Percentiles rank a stretch among this genome's conserved stretches.
These are phyloP conservation scores for Chionoecetes opilio DNA, from an alignment of 1,140 invertebrate species.

Conservation along the genomic window DNA sequence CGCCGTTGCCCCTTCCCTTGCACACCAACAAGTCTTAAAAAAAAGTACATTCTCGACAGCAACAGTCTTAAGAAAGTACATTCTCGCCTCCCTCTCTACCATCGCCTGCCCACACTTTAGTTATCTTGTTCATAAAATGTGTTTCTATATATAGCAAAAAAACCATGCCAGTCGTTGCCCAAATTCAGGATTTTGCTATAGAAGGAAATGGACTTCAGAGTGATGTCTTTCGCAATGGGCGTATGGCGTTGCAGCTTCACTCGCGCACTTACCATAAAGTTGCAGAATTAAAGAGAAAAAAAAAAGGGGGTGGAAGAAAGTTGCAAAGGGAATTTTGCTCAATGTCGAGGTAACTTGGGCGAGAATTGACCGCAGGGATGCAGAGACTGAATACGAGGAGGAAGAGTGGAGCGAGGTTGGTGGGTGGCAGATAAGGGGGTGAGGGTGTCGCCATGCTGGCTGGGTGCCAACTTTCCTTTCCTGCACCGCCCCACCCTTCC, in stretches of 20 bases:
- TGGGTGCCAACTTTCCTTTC: slow-evolving; percentile 40
- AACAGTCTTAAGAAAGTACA: no score
- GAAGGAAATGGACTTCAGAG: no score
- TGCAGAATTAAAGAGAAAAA: no score
- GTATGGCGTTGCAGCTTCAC: no score
- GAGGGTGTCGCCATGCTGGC: slow-evolving; percentile 49
- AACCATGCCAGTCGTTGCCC: no score
- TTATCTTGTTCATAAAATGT: no score
- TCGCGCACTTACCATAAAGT: no score
- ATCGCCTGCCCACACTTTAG: not conserved
- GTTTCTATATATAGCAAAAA: no score
- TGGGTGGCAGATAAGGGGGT: not conserved
- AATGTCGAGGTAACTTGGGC: not conserved
- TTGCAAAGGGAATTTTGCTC: not conserved
- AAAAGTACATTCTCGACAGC: no score
- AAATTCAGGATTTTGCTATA: no score
- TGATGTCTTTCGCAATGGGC: no score
- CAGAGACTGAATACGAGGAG: slow-evolving; percentile 27
- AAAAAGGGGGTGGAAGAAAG: not conserved
- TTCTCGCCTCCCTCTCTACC: not conserved
- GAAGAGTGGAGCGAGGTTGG: slow-evolving; percentile 7
- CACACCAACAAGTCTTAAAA: no score
- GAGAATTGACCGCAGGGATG: slow-evolving; percentile 12
- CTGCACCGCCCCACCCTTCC: slow-evolving; percentile 31
- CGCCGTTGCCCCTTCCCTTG: not conserved